Evolutionary conservation across 2,888 invertebrate species (phyloP).

Genomic region (Halocaridina rubra): DNA sequence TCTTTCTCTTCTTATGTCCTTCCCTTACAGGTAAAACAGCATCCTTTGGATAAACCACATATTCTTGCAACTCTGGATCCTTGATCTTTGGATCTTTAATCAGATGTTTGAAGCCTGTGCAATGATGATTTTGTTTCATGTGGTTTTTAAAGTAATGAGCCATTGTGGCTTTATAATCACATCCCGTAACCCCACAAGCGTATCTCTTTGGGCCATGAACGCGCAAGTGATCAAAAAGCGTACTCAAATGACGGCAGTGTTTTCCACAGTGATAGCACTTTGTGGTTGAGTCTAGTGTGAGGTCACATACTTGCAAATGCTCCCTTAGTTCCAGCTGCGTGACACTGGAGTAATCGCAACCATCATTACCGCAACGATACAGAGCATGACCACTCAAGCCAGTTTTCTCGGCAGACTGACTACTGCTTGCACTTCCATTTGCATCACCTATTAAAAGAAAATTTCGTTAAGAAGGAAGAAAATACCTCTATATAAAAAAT

Average conservation of each 20-base stretch:
- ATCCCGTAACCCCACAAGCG: constrained; percentile 72
- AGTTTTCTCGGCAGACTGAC: constrained; percentile 34
- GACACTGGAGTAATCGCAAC: constrained; percentile 69
- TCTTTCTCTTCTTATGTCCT: constrained; percentile 50
- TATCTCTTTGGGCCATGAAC: constrained; percentile 74
- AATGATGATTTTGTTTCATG: constrained; percentile 72
- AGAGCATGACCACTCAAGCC: constrained; percentile 68
- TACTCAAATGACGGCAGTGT: constrained; percentile 68
- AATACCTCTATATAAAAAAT: too few species aligned
- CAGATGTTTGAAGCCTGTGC: constrained; percentile 67
- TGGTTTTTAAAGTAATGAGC: constrained; percentile 69
- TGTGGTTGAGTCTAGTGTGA: constrained; percentile 65
- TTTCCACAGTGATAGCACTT: constrained; percentile 73
- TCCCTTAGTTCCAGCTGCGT: constrained; percentile 68
- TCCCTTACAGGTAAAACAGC: constrained; percentile 66
- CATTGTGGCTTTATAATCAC: constrained; percentile 69
- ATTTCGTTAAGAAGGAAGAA: too few species aligned
- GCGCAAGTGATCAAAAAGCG: constrained; percentile 74
- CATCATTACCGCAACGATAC: constrained; percentile 71
- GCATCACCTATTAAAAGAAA: too few species aligned
- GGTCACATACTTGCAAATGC: constrained; percentile 68
- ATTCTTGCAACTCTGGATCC: constrained; percentile 71
- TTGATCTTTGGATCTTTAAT: constrained; percentile 71
- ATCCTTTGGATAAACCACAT: constrained; percentile 67
- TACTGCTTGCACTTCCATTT: background rate